Evolutionary conservation across 23 tunicate genomes (phyloP).

Genomic region (Styela clava): DNA sequence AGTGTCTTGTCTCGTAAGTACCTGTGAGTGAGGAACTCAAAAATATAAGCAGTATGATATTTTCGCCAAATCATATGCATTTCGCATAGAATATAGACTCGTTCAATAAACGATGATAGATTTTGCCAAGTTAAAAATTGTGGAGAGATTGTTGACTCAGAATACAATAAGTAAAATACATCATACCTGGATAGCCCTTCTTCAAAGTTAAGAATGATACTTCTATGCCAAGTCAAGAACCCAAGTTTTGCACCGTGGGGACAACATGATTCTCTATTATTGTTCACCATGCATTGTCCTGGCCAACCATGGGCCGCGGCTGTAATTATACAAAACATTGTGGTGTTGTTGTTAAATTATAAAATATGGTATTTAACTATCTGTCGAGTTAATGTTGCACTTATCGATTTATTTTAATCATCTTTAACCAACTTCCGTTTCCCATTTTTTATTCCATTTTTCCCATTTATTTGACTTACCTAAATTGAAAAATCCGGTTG

Average conservation of each 20-base stretch:
- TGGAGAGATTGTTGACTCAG: not conserved
- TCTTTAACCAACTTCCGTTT: too few species aligned
- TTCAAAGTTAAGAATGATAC: constrained; percentile 12
- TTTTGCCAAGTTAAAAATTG: too few species aligned
- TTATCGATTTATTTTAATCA: too few species aligned
- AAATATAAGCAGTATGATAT: too few species aligned
- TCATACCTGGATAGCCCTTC: constrained; percentile 20
- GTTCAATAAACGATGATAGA: too few species aligned
- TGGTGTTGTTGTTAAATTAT: too few species aligned
- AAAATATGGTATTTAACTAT: too few species aligned
- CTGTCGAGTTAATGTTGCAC: too few species aligned
- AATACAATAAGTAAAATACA: not conserved
- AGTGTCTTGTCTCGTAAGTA: not conserved
- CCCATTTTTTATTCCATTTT: too few species aligned
- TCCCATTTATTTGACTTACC: constrained; percentile 14
- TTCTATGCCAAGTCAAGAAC: constrained; percentile 27
- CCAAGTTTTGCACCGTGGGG: constrained; percentile 24
- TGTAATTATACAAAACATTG: not conserved
- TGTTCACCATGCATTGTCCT: constrained; percentile 20
- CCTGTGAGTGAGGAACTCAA: too few species aligned
- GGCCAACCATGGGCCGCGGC: constrained; percentile 38
- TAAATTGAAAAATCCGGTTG: not conserved
- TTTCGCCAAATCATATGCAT: too few species aligned
- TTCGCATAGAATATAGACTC: too few species aligned
- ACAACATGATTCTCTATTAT: constrained; percentile 3